Conservation (phyloP, 2,888 invertebrate genomes). For the Globia sparganii region DNA sequence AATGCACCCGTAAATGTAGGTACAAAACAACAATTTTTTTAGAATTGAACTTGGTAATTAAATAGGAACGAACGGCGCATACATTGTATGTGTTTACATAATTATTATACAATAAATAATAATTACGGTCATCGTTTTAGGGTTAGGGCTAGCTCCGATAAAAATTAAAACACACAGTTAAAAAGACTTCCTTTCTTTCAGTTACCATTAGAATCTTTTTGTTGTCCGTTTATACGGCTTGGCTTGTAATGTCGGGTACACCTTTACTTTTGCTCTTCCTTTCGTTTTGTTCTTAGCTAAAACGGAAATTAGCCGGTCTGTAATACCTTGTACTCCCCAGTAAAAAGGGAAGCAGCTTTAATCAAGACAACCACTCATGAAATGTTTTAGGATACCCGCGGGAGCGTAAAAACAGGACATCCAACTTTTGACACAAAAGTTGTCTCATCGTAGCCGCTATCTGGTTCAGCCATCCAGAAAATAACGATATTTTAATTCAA, state of each 20-base stretch:
- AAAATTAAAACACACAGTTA: slow-evolving; percentile 12
- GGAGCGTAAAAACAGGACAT: slow-evolving; percentile 41
- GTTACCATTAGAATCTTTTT: slow-evolving; percentile 9
- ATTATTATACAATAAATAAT: neutral
- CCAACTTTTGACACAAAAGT: slow-evolving; percentile 42
- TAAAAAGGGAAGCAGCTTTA: slow-evolving; percentile 41
- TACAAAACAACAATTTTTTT: neutral
- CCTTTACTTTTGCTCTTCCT: slow-evolving; percentile 17
- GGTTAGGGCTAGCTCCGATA: too few species aligned
- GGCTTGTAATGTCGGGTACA: neutral
- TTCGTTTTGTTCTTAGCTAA: too few species aligned
- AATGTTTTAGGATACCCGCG: slow-evolving; percentile 39
- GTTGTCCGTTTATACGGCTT: neutral
- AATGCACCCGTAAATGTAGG: neutral
- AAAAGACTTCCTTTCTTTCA: slow-evolving; percentile 1
- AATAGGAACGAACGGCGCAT: too few species aligned
- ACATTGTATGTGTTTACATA: neutral
- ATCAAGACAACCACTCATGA: slow-evolving; percentile 35
- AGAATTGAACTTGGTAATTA: neutral
- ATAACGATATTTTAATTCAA: slow-evolving; percentile 11
- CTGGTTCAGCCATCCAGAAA: slow-evolving; percentile 18
- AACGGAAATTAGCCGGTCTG: slow-evolving; percentile 34
- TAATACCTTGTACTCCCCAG: slow-evolving; percentile 23
- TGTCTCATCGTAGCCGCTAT: slow-evolving; percentile 10
- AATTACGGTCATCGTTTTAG: slow-evolving; percentile 9